These are phyloP conservation scores for Trichopoda pennipes DNA, from an alignment of 2,888 invertebrate species.

Conservation along the genomic window DNA sequence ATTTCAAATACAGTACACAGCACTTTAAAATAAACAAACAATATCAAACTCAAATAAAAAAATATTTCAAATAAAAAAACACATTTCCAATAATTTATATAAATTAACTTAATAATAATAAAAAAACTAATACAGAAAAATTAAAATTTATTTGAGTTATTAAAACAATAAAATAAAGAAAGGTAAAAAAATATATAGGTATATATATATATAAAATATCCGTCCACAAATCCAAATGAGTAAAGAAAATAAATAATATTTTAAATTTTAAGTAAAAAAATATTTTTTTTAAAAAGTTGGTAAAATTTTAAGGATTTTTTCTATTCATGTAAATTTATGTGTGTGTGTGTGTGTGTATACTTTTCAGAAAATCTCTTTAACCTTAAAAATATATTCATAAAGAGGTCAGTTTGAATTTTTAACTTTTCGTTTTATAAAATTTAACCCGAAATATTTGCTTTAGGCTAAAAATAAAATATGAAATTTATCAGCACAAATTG, in stretches of 20 bases:
- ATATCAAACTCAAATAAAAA: constrained; percentile 5
- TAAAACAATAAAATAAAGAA: constrained; percentile 13
- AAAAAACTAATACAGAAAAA: constrained; percentile 21
- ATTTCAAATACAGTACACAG: constrained; percentile 35
- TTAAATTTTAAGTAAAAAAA: constrained; percentile 36
- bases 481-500: no score
- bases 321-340: no score
- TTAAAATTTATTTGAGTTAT: constrained; percentile 33
- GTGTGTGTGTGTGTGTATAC: no score
- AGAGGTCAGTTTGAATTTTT: no score
- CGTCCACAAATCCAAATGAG: constrained; percentile 65
- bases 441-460: no score
- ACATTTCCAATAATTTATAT: constrained; percentile 51
- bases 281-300: constrained; percentile 12
- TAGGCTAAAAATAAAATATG: no score
- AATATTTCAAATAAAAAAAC: constrained; percentile 17
- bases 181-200: constrained; percentile 17
- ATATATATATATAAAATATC: constrained; percentile 41
- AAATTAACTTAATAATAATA: no score
- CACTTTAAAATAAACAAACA: constrained; percentile 30
- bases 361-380: no score
- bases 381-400: no score
- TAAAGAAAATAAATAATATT: constrained; percentile 38
- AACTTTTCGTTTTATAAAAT: no score
- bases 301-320: constrained; percentile 18